Evolutionary conservation across 92 coral and sea anemone genomes (phyloP).

Genomic region (Pocillopora grandis): DNA sequence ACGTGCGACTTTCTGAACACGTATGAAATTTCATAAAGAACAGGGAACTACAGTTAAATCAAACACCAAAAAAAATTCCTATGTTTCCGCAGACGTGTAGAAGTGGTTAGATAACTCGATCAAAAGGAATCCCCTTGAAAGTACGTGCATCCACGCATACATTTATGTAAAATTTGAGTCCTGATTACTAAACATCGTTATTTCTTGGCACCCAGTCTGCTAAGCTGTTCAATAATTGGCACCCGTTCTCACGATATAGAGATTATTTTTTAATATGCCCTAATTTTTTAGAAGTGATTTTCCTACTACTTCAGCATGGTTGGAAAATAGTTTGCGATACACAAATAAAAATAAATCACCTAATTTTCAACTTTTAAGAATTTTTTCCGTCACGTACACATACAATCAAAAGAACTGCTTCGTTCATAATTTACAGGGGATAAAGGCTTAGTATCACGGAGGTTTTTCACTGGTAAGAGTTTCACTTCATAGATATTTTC

Average conservation of each 20-base stretch:
- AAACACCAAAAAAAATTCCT: neutral
- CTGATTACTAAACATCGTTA: too few species aligned
- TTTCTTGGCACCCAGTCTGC: neutral
- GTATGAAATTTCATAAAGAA: neutral
- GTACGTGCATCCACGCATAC: conserved; percentile 1
- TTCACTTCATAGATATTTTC: too few species aligned
- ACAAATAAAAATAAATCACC: too few species aligned
- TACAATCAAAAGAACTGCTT: too few species aligned
- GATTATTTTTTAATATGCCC: neutral
- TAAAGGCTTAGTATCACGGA: too few species aligned
- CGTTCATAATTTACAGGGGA: too few species aligned
- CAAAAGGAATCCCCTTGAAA: conserved; percentile 21
- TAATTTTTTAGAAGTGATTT: too few species aligned
- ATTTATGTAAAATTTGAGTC: neutral
- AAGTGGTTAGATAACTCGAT: neutral
- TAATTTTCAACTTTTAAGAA: too few species aligned
- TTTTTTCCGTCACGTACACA: too few species aligned
- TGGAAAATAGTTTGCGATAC: neutral
- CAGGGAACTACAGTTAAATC: neutral
- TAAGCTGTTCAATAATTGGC: neutral
- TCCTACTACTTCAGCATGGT: neutral
- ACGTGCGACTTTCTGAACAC: neutral
- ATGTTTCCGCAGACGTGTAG: neutral
- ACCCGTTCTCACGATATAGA: neutral
- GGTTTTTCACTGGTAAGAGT: too few species aligned